Evolutionary conservation across 2,113 vertebrate species (phyloP), one percentile per base, ranked within the genome.

Genomic region (Paralichthys olivaceus): DNA sequence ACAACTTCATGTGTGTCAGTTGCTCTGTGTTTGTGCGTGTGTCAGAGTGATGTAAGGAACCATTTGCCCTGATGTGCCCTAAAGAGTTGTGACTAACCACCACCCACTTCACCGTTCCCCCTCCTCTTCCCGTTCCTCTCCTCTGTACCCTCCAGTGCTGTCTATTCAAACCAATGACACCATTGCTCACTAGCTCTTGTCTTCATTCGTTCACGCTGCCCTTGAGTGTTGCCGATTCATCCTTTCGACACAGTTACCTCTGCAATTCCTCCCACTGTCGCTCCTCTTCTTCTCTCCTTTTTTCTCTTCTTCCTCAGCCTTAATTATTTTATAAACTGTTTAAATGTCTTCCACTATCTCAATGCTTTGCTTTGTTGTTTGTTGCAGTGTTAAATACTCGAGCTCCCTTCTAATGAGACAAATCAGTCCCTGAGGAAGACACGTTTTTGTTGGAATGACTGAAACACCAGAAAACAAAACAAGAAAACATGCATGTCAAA

Each of bases 401-500:
- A 45, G 20, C 40, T 28, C 55, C 62, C 53, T 53, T 61, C 80
- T 77, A 80, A 65, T 9, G 29, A 64, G 68, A 84, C 63, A 72
- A 79, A 90, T 83, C 53, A 23, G 70, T 51, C 80, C 64, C 80
- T 5, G 58, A 75, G 82, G 81, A 77, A 66, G 1, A 15, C 60
- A 11, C 66, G 65, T 83, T 88, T 80, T 57, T 61, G 69, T 62
- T 74, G 90, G 81, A 86, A 86, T 85, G 83, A 23, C 80, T 86
- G 63, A 89, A 84, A 77, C 77, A 26, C 69, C 81, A 34, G 70
- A 83, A 90, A 90, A 86, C 82, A 79, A 87, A 89, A 91, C 72
- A 88, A 87, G 79, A 89, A 91, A 91, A 92, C 85, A 90, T 79
- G 72, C 87, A 80, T 88, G 55, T 84, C 67, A 81, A 76, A 88